Base-by-base conservation (phyloP, 2,113 vertebrate species). In the Melierax canorus region DNA sequence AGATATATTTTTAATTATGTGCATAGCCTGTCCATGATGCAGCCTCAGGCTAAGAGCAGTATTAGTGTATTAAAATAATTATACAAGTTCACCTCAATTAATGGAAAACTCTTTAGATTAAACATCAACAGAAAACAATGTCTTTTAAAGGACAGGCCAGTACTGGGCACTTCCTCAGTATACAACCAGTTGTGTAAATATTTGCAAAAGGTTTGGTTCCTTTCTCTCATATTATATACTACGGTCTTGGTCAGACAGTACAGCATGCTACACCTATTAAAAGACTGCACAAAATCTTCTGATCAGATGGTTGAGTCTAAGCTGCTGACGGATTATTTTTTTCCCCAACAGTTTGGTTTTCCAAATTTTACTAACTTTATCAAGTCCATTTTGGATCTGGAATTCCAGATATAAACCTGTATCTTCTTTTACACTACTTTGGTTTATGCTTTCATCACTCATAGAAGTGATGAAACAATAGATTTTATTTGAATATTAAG, bases 221-320 rank as follows among this genome's bases (percentile, higher is more conserved):
- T 72, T 95, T 81, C 24, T 81, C 56, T 84, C 36, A 11, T 63
- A n/a, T 32, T 63, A 18, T 32, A 12, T 13, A 21, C 19, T 64
- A 22, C 0, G 1, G 16, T 50, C 29, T 78, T 68, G 56, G 7
- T 76, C 41, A 0, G 0, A 86, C 15, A 50, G 8, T n/a, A 67
- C 48, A 36, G 13, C 15, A 21, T 34, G 34, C 34, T 71, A 55
- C 11, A 14, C 12, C 16, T 15, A 30, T 36, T 92, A 60, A 36
- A 75, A 78, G n/a, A n/a, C 46, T 30, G 36, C 9, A 48, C 39
- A 92, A 81, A 96, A 90, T 38, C 43, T 60, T 59, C 22, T 58
- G 13, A 39, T 73, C 27, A 69, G 67, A 41, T n/a, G 41, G 62
- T 2, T 29, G 16, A 80, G 29, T 66, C 50, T 55, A 95, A 60